Conservation (phyloP, 2,797 vertebrate species). For the Linurgus olivaceus region DNA sequence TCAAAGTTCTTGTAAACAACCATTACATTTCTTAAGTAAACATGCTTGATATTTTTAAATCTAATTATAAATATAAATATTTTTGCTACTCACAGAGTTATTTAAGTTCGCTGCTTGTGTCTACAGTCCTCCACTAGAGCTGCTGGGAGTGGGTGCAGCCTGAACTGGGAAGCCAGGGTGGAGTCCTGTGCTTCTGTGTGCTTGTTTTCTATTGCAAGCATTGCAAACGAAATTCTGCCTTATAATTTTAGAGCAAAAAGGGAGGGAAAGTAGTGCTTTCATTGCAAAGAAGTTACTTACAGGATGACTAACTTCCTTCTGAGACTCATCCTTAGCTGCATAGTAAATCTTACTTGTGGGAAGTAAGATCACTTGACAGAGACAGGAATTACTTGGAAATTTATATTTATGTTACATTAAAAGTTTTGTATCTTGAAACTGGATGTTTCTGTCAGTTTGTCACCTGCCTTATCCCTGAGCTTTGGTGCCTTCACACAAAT, state of each 20-base stretch:
- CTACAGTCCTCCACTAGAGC: neutral
- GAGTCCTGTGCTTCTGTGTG: neutral
- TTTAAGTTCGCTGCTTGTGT: neutral
- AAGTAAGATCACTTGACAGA: neutral
- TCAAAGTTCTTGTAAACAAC: neutral
- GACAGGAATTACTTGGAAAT: neutral
- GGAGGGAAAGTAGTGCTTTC: neutral
- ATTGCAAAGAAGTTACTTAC: neutral
- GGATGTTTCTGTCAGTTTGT: neutral
- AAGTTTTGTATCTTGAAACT: slow-evolving; percentile 23
- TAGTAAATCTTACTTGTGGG: neutral
- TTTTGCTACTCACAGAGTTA: neutral
- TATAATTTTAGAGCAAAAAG: neutral
- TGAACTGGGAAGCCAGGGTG: neutral
- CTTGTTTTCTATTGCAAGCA: neutral
- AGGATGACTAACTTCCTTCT: neutral
- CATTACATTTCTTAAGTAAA: neutral
- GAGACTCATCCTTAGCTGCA: neutral
- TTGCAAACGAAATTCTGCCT: neutral
- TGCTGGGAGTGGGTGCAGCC: neutral
- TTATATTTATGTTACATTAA: neutral
- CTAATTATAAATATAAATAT: neutral
- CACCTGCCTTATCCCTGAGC: neutral
- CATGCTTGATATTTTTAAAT: neutral
- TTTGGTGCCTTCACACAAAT: neutral